Evolutionary conservation across 2,888 invertebrate species (phyloP).

Genomic region (Rhingia campestris): DNA sequence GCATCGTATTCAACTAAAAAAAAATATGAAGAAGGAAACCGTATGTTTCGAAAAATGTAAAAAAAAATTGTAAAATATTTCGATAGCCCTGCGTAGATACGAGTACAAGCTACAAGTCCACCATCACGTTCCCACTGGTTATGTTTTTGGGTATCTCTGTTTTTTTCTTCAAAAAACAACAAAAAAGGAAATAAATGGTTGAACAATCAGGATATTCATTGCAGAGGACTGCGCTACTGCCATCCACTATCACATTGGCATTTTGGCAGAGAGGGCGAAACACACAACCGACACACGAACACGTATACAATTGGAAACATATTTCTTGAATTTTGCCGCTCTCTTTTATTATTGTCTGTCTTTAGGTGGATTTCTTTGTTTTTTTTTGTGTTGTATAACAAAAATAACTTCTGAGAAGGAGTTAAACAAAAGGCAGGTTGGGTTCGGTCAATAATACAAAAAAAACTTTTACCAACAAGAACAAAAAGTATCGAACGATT

Average conservation of each 20-base stretch:
- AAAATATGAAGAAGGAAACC: slow-evolving; percentile 58
- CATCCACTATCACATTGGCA: slow-evolving; percentile 69
- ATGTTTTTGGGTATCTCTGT: slow-evolving; percentile 53
- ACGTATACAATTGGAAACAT: slow-evolving; percentile 58
- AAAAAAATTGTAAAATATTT: slow-evolving; percentile 68
- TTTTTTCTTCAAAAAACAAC: slow-evolving; percentile 11
- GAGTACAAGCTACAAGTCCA: slow-evolving; percentile 33
- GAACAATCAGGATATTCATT: slow-evolving; percentile 74
- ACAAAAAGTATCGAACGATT: slow-evolving; percentile 54
- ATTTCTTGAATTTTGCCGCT: slow-evolving; percentile 63
- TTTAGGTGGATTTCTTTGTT: slow-evolving; percentile 31
- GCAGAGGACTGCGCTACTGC: slow-evolving; percentile 64
- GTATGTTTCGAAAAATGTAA: slow-evolving; percentile 57
- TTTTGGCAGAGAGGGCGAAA: slow-evolving; percentile 67
- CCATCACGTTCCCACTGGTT: slow-evolving; percentile 64
- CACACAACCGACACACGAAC: slow-evolving; percentile 1
- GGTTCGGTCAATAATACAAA: slow-evolving; percentile 28
- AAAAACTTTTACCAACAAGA: slow-evolving; percentile 17
- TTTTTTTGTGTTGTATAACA: slow-evolving; percentile 16
- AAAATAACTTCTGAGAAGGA: slow-evolving; percentile 44
- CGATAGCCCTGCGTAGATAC: slow-evolving; percentile 52
- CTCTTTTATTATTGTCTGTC: slow-evolving; percentile 55
- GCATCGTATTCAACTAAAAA: slow-evolving; percentile 33
- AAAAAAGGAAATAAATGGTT: slow-evolving; percentile 65
- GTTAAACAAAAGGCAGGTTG: slow-evolving; percentile 63